Base-by-base conservation (phyloP, 2,888 invertebrate species). In the Eupithecia centaureata region DNA sequence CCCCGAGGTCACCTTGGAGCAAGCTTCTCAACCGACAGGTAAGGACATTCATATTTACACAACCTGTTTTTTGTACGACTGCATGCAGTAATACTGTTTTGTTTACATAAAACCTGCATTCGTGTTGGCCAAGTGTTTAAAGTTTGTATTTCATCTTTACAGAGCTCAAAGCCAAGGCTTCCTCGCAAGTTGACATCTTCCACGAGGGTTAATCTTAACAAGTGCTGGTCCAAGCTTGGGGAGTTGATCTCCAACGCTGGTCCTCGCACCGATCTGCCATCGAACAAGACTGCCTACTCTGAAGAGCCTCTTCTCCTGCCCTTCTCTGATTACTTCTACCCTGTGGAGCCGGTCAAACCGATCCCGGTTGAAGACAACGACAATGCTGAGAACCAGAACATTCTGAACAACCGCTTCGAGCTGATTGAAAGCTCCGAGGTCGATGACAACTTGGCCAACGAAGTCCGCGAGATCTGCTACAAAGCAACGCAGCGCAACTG, bases 221-320 rank as follows among this genome's bases (percentile, higher is more conserved):
- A 94, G 84, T 95, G 95, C 85, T 95, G 95, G 95, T 92, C 94
- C 73, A 94, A 94, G 82, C 94, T 95, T 73, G 95, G 95, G 77
- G 93, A 93, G 71, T 85, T 94, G 74, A 92, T 94, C 82, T 91
- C 94, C 76, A 90, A 93, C 75, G 79, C 90, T 35, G 83, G 88
- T 68, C 87, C 91, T 1, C 88, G 88, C 79, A 77, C 89, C 83
- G 88, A 91, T 86, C 90, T 92, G 83, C 91, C 91, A 88, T 90
- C 89, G 81, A 86, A 89, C 77, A 91, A 91, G 88, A 90, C 91
- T 89, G 90, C 85, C 74, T 88, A 89, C 77, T 78, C 86, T 73
- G 91, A 91, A 76, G 91, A 91, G 81, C 91, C 92, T 68, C 82
- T 90, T 71, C 76, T 91, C 66, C 80, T 92, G 75, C 87, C 89